Base-by-base conservation (phyloP, 2,113 vertebrate species). In the Urocitellus parryii region DNA sequence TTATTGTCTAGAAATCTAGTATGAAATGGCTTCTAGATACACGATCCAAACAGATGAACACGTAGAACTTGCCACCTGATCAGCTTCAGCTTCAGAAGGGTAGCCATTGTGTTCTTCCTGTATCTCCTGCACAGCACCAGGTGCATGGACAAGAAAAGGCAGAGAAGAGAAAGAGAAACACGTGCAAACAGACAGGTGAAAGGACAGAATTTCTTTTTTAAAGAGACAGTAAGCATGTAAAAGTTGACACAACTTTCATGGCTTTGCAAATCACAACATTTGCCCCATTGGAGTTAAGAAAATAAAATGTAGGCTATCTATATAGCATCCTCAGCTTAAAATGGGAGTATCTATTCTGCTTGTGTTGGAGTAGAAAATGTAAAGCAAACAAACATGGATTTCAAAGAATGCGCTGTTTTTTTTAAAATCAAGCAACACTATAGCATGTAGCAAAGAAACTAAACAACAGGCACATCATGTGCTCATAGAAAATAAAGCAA, bases 21-120 rank as follows among this genome's bases (percentile, higher is more conserved):
- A 93, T 95, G 95, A 96, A 96, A 98, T 97, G 90, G 96, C 95
- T 95, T 96, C 93, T 98, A 98, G 37, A 86, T 93, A 92, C 86
- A 95, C 51, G 48, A 80, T 37, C 81, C 95, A 95, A 80, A 96
- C 94, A 94, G 99, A 99, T 96, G 97, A 98, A 98, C 86, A 98
- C 83, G 98, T 98, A 98, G 97, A 98, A 99, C 99, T 99, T 99
- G 99, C 99, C 99, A 98, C 98, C 99, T 99, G 99, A 97, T 99
- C 99, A 98, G 98, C 98, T 98, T 99, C 99, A 98, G 98, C 99
- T 97, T 99, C 99, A 98, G 99, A 99, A 98, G 99, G 99, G 98
- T 98, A 99, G 98, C 98, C 98, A 98, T 98, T 99, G 98, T 98
- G 99, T 97, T 98, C 99, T 97, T 99, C 99, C 98, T 98, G 98